phyloP scores from a whole-genome alignment of 1,140 invertebrate species.

The Philopotamus ludificatus region DNA sequence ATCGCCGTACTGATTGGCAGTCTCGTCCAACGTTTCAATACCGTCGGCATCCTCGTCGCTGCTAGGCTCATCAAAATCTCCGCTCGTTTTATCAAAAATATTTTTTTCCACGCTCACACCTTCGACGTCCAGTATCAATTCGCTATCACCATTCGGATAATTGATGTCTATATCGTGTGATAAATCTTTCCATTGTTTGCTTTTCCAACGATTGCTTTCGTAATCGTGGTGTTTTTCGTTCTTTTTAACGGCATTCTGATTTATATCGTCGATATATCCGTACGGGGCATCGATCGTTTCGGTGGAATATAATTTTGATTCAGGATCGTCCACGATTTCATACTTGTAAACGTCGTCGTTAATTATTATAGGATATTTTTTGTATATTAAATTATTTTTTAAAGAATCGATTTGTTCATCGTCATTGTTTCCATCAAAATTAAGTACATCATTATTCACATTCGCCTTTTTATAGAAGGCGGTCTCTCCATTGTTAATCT shows the following conservation, averaged over 20 bases:
- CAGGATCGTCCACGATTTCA: not conserved
- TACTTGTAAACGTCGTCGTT: constrained; percentile 9
- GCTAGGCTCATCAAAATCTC: not conserved
- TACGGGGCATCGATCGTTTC: too few relatives aligned
- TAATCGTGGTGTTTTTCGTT: not conserved
- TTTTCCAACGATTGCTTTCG: constrained; percentile 29
- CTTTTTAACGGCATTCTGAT: not conserved
- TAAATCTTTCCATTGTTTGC: constrained; percentile 44
- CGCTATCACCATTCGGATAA: constrained; percentile 39
- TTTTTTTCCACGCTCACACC: constrained; percentile 34
- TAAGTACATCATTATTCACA: too few relatives aligned
- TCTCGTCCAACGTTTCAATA: not conserved
- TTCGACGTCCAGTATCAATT: constrained; percentile 32
- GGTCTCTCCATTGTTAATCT: not conserved
- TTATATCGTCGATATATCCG: too few relatives aligned
- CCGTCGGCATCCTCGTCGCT: constrained; percentile 11
- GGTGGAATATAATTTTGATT: too few relatives aligned
- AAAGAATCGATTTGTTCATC: too few relatives aligned
- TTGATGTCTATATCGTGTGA: constrained; percentile 52
- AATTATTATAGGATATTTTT: too few relatives aligned
- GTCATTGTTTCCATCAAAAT: too few relatives aligned
- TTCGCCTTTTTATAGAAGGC: too few relatives aligned
- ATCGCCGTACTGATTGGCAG: not conserved
- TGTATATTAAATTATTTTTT: too few relatives aligned
- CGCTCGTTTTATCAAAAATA: constrained; percentile 25